A percentile compares a stretch with the other conserved stretches of the same genome.
Conservation (phyloP, 2,797 vertebrate genomes). For the Poecilia gillii region DNA sequence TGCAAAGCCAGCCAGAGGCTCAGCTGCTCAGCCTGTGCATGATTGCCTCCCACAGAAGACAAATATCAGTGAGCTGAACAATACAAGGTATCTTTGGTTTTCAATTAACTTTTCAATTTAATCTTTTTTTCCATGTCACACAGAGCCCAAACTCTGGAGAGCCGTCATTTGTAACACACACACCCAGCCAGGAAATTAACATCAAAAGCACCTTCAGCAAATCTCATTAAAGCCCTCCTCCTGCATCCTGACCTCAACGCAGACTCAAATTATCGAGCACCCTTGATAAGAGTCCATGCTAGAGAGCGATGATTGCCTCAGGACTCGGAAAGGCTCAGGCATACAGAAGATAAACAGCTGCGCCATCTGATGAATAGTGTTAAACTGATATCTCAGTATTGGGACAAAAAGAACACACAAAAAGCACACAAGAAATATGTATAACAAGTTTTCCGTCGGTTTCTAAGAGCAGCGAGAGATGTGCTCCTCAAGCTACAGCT, state of each 20-base stretch:
- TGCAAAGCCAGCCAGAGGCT: not conserved
- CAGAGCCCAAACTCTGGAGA: conserved; percentile 19
- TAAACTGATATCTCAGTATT: conserved; percentile 13
- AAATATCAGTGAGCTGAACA: conserved; percentile 23
- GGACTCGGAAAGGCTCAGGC: conserved; percentile 21
- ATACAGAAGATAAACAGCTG: conserved; percentile 23
- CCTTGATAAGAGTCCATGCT: conserved; percentile 47
- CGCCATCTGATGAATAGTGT: conserved; percentile 13
- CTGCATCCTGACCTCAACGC: conserved; percentile 59
- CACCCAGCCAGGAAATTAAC: conserved; percentile 26
- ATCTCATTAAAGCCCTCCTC: conserved; percentile 59
- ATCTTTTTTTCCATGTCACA: conserved; percentile 18
- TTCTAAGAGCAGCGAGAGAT: conserved; percentile 3
- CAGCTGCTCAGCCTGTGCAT: conserved; percentile 19
- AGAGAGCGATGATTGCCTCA: conserved; percentile 38
- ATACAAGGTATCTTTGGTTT: conserved; percentile 35
- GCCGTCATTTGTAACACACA: conserved; percentile 36
- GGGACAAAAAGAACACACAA: not conserved
- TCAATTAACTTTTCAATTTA: conserved; percentile 40
- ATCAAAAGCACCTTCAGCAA: conserved; percentile 41
- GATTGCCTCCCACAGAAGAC: not conserved
- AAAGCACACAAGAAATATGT: not conserved
- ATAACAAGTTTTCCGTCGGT: not conserved
- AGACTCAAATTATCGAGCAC: conserved; percentile 64
- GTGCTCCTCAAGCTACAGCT: conserved; percentile 6